Evolutionary conservation across 2,113 vertebrate genomes (phyloP).

Genomic region (Spizaetus ornatus): DNA sequence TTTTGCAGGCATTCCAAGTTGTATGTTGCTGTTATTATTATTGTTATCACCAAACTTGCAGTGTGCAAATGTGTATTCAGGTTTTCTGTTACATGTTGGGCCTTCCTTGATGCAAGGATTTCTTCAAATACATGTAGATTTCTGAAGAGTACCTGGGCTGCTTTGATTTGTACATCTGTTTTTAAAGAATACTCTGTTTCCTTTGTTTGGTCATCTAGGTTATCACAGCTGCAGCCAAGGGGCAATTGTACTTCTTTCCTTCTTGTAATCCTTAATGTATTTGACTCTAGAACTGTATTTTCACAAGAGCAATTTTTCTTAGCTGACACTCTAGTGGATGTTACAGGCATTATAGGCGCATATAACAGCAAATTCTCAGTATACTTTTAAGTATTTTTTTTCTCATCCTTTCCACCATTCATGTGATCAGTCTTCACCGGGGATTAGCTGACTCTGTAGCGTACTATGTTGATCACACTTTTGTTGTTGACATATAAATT

Average conservation of each 20-base stretch:
- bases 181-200: neutral
- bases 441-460: neutral
- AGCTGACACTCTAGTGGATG: neutral
- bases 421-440: neutral
- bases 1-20: neutral
- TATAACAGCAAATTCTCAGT: neutral
- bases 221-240: neutral
- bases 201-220: neutral
- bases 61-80: neutral
- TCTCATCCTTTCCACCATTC: neutral
- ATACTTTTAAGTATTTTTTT: neutral
- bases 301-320: neutral
- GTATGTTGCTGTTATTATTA: neutral
- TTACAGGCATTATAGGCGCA: neutral
- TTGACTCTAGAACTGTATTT: neutral
- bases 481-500: neutral
- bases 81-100: neutral
- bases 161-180: neutral
- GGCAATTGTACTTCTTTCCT: neutral
- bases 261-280: neutral
- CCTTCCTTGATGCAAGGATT: neutral
- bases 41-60: neutral
- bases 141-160: neutral
- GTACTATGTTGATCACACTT: neutral
- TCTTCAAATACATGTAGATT: neutral